Evolutionary conservation across 2,113 vertebrate species (phyloP).

Genomic region (Apaloderma vittatum): DNA sequence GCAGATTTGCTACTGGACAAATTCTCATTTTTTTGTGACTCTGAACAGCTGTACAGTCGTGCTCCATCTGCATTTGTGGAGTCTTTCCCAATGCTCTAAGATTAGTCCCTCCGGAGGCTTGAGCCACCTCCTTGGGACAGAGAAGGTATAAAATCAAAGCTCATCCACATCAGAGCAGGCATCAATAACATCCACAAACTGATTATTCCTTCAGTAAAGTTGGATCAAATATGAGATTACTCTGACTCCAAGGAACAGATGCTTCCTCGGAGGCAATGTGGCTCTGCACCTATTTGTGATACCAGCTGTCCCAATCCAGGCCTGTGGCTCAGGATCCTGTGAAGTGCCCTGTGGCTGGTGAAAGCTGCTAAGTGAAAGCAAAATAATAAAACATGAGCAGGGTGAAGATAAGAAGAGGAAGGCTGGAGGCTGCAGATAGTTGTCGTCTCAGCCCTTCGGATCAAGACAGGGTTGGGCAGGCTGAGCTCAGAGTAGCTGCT

Average conservation of each 20-base stretch:
- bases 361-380: neutral
- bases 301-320: neutral
- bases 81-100: neutral
- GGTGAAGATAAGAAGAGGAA: neutral
- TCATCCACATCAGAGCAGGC: neutral
- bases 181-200: neutral
- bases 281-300: neutral
- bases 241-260: neutral
- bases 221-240: neutral
- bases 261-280: neutral
- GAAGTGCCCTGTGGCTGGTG: neutral
- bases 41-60: neutral
- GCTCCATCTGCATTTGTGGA: neutral
- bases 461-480: neutral
- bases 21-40: neutral
- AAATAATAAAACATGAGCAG: neutral
- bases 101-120: neutral
- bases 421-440: neutral
- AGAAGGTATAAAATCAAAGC: neutral
- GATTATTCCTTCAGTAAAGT: neutral
- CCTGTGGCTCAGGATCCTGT: neutral
- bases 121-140: fast-evolving
- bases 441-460: neutral
- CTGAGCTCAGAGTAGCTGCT: neutral
- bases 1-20: neutral